A percentile compares a stretch with the other conserved stretches of the same genome.
Conservation (phyloP, 2,888 invertebrate species). For the Yponomeuta cagnagella region DNA sequence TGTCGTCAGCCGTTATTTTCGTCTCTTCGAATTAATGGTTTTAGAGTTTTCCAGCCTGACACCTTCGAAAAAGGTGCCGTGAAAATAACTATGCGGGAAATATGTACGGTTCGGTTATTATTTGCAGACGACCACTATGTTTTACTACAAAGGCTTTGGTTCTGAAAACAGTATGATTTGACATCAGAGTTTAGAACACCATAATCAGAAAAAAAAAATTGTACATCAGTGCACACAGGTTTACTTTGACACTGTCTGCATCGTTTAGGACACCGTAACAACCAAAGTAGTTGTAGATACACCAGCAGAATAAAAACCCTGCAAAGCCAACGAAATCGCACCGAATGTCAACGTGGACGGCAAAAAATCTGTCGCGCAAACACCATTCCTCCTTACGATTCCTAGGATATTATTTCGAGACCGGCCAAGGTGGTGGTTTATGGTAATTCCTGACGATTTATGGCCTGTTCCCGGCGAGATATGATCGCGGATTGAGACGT, state of each 20-base stretch:
- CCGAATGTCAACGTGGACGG: neutral
- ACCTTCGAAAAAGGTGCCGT: neutral
- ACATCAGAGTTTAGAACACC: no score
- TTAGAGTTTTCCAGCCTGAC: neutral
- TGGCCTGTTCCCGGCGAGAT: neutral
- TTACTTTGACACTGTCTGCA: no score
- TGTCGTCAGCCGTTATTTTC: constrained; percentile 38
- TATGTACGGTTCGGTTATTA: neutral
- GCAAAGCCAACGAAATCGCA: no score
- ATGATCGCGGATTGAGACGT: constrained; percentile 1
- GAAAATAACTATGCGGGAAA: no score
- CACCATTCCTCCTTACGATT: neutral
- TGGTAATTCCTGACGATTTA: neutral
- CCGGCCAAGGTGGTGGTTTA: neutral
- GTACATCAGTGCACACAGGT: no score
- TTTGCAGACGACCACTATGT: no score
- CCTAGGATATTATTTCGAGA: neutral
- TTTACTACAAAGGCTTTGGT: no score
- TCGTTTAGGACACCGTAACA: no score
- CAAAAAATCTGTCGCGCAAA: neutral
- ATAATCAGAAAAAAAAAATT: no score
- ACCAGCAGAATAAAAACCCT: no score
- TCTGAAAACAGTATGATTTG: no score
- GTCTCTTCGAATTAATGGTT: constrained; percentile 21
- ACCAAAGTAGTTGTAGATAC: no score